These are phyloP conservation scores for Sylvilagus bachmani DNA, from an alignment of 2,113 vertebrate species.

Conservation along the genomic window DNA sequence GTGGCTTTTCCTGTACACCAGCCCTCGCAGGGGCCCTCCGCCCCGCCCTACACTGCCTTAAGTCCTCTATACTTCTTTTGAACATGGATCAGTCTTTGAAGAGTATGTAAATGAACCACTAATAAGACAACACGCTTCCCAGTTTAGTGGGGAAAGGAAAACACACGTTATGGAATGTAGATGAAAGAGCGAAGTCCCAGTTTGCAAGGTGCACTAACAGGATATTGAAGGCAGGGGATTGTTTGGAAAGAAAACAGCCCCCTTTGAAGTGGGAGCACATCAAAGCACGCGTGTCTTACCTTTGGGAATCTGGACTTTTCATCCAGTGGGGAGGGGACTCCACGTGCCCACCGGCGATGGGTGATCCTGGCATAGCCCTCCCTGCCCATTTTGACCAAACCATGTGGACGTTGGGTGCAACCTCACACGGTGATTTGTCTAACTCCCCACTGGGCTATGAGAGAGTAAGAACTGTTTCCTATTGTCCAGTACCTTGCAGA, in stretches of 20 bases:
- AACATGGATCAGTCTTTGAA: neutral
- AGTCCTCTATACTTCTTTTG: neutral
- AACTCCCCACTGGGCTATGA: neutral
- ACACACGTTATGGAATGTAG: neutral
- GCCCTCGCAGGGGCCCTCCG: neutral
- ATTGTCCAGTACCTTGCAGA: neutral
- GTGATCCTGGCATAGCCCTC: fast-evolving
- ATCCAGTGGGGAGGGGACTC: neutral
- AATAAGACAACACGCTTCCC: neutral
- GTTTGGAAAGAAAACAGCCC: constrained; percentile 47
- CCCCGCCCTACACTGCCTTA: neutral
- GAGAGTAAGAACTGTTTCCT: neutral
- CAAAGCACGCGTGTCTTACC: neutral
- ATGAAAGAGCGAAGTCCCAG: neutral
- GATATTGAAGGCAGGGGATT: neutral
- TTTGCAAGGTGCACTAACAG: neutral
- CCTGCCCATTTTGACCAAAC: neutral
- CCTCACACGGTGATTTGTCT: neutral
- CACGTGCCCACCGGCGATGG: neutral
- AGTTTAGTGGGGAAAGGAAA: constrained; percentile 34
- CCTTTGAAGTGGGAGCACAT: constrained; percentile 34
- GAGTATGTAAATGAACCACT: neutral
- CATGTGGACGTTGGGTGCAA: neutral
- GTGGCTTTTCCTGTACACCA: neutral
- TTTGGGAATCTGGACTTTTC: neutral